phyloP scores from a whole-genome alignment of 2,888 invertebrate species.

The Sesamia inferens region DNA sequence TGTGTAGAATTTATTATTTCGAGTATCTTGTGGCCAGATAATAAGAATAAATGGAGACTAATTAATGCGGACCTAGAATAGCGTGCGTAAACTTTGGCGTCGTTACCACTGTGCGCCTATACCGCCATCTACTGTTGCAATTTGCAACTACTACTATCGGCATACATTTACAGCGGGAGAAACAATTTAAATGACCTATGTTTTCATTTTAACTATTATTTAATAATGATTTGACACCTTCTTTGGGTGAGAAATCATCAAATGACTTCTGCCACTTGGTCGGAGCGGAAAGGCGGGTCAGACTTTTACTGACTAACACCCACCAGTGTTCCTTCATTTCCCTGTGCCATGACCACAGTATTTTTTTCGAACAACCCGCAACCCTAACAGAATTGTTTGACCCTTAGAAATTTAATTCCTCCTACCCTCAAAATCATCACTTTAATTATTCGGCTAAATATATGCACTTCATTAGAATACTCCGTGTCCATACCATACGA shows the following conservation, averaged over 20 bases:
- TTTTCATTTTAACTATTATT: neutral
- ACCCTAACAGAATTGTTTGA: neutral
- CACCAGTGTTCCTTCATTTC: no score
- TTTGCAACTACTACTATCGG: no score
- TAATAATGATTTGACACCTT: no score
- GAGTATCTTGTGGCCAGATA: slow-evolving; percentile 22
- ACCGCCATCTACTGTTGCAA: neutral
- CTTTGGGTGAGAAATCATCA: no score
- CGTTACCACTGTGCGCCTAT: neutral
- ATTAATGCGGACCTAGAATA: neutral
- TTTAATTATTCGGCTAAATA: no score
- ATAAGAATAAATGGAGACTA: slow-evolving; percentile 21
- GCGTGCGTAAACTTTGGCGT: neutral
- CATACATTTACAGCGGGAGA: neutral
- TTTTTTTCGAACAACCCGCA: no score
- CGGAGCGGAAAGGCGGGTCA: no score
- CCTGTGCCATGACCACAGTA: no score
- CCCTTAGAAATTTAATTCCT: neutral
- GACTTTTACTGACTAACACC: no score
- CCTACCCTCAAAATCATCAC: no score
- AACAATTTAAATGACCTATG: neutral
- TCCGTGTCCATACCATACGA: slow-evolving; percentile 14
- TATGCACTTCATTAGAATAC: slow-evolving; percentile 13
- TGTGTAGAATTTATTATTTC: slow-evolving; percentile 51
- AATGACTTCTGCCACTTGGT: no score